phyloP scores from a whole-genome alignment of 92 coral and sea anemone species.

The Parazoanthus swiftii region DNA sequence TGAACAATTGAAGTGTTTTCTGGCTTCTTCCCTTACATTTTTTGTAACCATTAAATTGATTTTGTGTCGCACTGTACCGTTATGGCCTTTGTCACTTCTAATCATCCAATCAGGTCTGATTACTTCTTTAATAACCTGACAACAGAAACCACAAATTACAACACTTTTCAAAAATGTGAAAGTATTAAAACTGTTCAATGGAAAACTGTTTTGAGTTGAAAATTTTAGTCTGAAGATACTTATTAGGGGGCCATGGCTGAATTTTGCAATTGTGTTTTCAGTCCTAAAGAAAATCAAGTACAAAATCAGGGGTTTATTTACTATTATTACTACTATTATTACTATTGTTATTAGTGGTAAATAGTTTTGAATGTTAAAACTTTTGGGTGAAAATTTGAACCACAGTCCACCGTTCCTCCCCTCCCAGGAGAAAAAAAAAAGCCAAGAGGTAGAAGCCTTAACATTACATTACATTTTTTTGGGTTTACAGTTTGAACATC shows the following conservation, averaged over 20 bases:
- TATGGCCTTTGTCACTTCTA: slow-evolving; percentile 50
- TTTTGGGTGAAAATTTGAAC: not conserved
- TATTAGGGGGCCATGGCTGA: no score
- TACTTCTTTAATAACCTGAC: slow-evolving; percentile 69
- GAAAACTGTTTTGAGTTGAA: not conserved
- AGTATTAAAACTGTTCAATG: no score
- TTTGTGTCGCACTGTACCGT: slow-evolving; percentile 62
- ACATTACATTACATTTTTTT: slow-evolving; percentile 53
- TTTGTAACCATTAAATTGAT: slow-evolving; percentile 82
- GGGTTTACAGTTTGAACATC: not conserved
- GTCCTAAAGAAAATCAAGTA: no score
- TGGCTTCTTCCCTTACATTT: slow-evolving; percentile 75
- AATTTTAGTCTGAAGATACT: no score
- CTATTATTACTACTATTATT: no score
- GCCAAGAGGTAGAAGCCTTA: slow-evolving; percentile 58
- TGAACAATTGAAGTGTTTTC: slow-evolving; percentile 87
- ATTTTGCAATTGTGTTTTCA: no score
- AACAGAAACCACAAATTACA: not conserved
- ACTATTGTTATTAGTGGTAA: not conserved
- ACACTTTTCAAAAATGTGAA: not conserved
- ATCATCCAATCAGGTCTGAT: slow-evolving; percentile 76
- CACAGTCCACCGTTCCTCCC: not conserved
- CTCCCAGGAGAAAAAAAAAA: not conserved
- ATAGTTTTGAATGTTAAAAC: not conserved
- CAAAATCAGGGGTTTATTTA: no score